Percentiles rank a stretch among this genome's conserved stretches.
Conservation (phyloP, 2,888 invertebrate species). For the Habrosyne pyritoides region DNA sequence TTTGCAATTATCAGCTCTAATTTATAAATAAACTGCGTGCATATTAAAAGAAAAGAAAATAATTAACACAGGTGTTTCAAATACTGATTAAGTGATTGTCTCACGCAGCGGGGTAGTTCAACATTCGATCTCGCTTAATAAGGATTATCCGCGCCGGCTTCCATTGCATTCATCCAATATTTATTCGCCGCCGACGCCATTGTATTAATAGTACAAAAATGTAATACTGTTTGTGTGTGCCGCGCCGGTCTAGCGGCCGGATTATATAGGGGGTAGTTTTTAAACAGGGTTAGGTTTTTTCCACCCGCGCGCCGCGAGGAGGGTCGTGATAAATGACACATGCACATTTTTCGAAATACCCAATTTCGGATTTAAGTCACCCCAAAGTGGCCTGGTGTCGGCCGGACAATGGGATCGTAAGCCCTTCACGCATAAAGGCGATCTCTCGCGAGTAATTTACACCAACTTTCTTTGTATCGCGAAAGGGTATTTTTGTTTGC, state of each 20-base stretch:
- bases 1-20: neutral
- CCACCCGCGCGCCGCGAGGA: slow-evolving; percentile 56
- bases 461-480: slow-evolving; percentile 48
- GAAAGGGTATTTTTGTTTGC: slow-evolving; percentile 63
- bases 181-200: slow-evolving; percentile 72
- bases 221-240: slow-evolving; percentile 81
- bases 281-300: slow-evolving; percentile 82
- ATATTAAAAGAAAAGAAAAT: slow-evolving; percentile 7
- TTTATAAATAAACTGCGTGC: neutral
- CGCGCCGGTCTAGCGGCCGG: slow-evolving; percentile 66
- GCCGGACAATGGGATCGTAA: slow-evolving; percentile 66
- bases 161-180: slow-evolving; percentile 74
- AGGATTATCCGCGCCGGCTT: slow-evolving; percentile 64
- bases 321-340: slow-evolving; percentile 85
- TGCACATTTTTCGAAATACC: slow-evolving; percentile 85
- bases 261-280: slow-evolving; percentile 79
- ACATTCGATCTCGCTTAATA: slow-evolving; percentile 66
- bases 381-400: slow-evolving; percentile 80
- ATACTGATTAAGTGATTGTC: slow-evolving; percentile 26
- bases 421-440: slow-evolving; percentile 42
- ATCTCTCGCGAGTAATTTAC: slow-evolving; percentile 70
- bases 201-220: slow-evolving; percentile 79
- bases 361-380: slow-evolving; percentile 85
- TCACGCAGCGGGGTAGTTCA: slow-evolving; percentile 25
- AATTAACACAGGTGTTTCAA: slow-evolving; percentile 5